Percentiles rank a stretch among this genome's conserved stretches.
phyloP scores from a whole-genome alignment of 53 echinoderm and acorn worm species.

The Echinarachnius parma region DNA sequence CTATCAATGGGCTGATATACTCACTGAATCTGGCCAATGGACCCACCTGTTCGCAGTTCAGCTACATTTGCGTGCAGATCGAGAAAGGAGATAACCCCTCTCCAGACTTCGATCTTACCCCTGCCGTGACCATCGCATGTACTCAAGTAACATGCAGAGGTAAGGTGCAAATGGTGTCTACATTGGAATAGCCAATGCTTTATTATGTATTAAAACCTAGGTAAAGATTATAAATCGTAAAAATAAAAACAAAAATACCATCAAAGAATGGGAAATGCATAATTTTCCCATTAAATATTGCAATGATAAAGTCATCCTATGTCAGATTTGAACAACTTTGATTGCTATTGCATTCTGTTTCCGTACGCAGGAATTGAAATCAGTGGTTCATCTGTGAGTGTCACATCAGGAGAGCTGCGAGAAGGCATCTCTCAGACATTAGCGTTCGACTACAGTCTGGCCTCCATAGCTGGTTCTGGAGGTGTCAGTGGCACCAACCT shows the following conservation, averaged over 20 bases:
- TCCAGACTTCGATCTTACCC: conserved; percentile 45
- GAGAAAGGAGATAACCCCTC: conserved; percentile 48
- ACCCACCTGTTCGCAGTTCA: conserved; percentile 50
- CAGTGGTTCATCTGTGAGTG: conserved; percentile 33
- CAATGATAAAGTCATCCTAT: background rate
- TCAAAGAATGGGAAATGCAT: background rate
- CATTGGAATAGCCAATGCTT: background rate
- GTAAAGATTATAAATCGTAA: background rate
- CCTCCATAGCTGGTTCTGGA: conserved; percentile 35
- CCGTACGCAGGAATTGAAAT: conserved; percentile 61
- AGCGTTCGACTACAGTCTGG: conserved; percentile 24
- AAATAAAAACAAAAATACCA: background rate
- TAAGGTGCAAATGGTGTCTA: background rate
- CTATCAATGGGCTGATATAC: conserved; percentile 19
- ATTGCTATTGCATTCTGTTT: background rate
- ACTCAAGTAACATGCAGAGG: conserved; percentile 60
- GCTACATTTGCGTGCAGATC: conserved; percentile 50
- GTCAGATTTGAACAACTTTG: background rate
- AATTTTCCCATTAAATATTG: background rate
- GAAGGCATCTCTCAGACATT: conserved; percentile 44
- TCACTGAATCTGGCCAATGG: conserved; percentile 22
- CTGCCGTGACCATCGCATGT: conserved; percentile 34
- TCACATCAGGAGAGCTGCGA: conserved; percentile 43
- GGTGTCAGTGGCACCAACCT: conserved; percentile 53
- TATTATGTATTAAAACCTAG: background rate